Percentiles rank a stretch among this genome's conserved stretches.
phyloP scores from a whole-genome alignment of 2,797 vertebrate species.

The Pelodytes ibericus region DNA sequence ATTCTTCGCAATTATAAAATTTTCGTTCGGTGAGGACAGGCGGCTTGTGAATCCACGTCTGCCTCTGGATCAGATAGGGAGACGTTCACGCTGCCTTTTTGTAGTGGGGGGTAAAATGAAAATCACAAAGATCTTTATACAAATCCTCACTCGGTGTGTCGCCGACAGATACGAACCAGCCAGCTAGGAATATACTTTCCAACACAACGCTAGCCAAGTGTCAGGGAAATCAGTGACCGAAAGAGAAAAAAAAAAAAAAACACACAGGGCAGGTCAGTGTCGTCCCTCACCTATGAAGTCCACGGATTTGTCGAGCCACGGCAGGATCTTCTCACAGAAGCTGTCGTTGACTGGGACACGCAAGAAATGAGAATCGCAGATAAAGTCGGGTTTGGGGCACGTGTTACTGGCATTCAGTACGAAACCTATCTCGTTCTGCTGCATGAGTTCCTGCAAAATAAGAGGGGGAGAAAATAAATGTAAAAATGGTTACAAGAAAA shows the following conservation, averaged over 20 bases:
- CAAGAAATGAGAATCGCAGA: slow-evolving; percentile 90
- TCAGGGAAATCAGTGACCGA: neutral
- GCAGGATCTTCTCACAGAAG: slow-evolving; percentile 96
- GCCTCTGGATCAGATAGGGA: too few species aligned
- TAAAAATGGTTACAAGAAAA: neutral
- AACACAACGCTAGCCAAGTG: too few species aligned
- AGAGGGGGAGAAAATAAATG: neutral
- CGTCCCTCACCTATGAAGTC: slow-evolving; percentile 90
- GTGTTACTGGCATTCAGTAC: slow-evolving; percentile 94
- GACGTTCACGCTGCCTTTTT: too few species aligned
- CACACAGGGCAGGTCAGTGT: neutral
- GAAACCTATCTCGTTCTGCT: slow-evolving; percentile 88
- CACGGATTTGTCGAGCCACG: slow-evolving; percentile 92
- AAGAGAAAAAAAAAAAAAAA: neutral
- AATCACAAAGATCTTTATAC: too few species aligned
- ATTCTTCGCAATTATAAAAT: too few species aligned
- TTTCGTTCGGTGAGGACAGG: too few species aligned
- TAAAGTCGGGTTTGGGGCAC: slow-evolving; percentile 95
- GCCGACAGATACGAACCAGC: too few species aligned
- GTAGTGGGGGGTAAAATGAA: too few species aligned
- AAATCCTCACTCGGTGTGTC: too few species aligned
- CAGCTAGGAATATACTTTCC: too few species aligned
- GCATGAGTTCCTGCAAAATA: slow-evolving; percentile 89
- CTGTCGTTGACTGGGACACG: slow-evolving; percentile 95
- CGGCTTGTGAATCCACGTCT: too few species aligned